phyloP scores from a whole-genome alignment of 1,140 invertebrate genomes.

The Chelonus insularis region DNA sequence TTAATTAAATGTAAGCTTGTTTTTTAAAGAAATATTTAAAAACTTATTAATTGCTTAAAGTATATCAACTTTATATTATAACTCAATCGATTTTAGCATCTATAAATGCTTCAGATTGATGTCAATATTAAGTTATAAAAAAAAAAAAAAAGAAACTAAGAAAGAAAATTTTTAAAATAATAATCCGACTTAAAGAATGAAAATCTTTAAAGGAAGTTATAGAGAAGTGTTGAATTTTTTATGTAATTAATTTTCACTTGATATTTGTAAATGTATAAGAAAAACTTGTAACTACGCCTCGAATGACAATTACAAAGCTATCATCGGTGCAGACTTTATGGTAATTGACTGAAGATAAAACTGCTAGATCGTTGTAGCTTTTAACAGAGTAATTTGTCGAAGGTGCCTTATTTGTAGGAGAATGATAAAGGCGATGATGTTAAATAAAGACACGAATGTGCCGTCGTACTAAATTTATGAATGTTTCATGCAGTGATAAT shows the following conservation, averaged over 20 bases:
- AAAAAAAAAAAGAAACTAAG: not conserved
- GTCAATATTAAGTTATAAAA: not conserved
- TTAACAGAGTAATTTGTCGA: slow-evolving; percentile 57
- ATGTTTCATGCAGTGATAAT: slow-evolving; percentile 45
- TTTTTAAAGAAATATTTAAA: slow-evolving; percentile 30
- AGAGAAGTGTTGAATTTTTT: not conserved
- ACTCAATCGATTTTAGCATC: not conserved
- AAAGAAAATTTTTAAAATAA: not conserved
- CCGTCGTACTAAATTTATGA: slow-evolving; percentile 25
- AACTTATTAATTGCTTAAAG: not conserved
- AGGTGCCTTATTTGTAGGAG: slow-evolving; percentile 59
- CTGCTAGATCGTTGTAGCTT: slow-evolving; percentile 44
- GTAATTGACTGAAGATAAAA: slow-evolving; percentile 38
- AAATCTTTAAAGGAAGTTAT: not conserved
- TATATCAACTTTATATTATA: not conserved
- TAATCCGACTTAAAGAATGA: not conserved
- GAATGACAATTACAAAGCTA: slow-evolving; percentile 42
- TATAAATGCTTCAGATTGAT: not conserved
- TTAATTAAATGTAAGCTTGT: slow-evolving; percentile 18
- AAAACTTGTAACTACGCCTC: slow-evolving; percentile 39
- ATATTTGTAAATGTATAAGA: slow-evolving; percentile 35
- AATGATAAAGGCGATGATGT: slow-evolving; percentile 35
- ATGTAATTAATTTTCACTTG: slow-evolving; percentile 31
- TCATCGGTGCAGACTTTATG: slow-evolving; percentile 36
- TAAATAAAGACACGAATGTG: slow-evolving; percentile 32